phyloP scores from a whole-genome alignment of 2,797 vertebrate species.

The Lateolabrax maculatus region DNA sequence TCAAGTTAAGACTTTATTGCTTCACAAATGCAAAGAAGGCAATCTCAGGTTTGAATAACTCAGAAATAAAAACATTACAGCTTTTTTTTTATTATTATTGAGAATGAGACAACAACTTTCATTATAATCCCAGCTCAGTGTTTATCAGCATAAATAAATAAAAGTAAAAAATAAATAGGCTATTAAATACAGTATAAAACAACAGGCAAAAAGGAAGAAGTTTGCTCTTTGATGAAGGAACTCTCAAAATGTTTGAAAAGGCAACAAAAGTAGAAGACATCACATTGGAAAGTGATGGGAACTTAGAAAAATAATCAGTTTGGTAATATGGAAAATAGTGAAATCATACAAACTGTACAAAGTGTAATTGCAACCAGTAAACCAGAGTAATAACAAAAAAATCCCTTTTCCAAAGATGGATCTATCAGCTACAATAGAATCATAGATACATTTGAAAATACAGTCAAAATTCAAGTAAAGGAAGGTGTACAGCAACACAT shows the following conservation, averaged over 20 bases:
- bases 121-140: slow-evolving; percentile 85
- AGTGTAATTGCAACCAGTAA: slow-evolving; percentile 66
- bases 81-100: slow-evolving; percentile 76
- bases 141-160: slow-evolving; percentile 88
- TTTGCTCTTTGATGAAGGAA: slow-evolving; percentile 60
- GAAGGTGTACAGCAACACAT: slow-evolving; percentile 78
- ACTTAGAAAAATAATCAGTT: slow-evolving; percentile 58
- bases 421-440: slow-evolving; percentile 68
- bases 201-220: slow-evolving; percentile 66
- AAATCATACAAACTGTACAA: slow-evolving; percentile 72
- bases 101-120: slow-evolving; percentile 80
- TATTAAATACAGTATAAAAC: slow-evolving; percentile 89
- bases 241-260: slow-evolving; percentile 60
- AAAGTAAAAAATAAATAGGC: slow-evolving; percentile 88
- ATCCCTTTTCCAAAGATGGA: slow-evolving; percentile 75
- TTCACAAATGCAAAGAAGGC: slow-evolving; percentile 43
- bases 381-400: slow-evolving; percentile 54
- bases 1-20: slow-evolving; percentile 62
- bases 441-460: slow-evolving; percentile 61
- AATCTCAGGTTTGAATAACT: slow-evolving; percentile 44
- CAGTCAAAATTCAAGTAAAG: slow-evolving; percentile 83
- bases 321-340: slow-evolving; percentile 58
- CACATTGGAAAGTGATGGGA: slow-evolving; percentile 48
- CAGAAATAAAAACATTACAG: slow-evolving; percentile 45
- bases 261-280: slow-evolving; percentile 55